Base-by-base conservation (phyloP, 2,797 vertebrate genomes). In the Schizothorax lantsangensis region DNA sequence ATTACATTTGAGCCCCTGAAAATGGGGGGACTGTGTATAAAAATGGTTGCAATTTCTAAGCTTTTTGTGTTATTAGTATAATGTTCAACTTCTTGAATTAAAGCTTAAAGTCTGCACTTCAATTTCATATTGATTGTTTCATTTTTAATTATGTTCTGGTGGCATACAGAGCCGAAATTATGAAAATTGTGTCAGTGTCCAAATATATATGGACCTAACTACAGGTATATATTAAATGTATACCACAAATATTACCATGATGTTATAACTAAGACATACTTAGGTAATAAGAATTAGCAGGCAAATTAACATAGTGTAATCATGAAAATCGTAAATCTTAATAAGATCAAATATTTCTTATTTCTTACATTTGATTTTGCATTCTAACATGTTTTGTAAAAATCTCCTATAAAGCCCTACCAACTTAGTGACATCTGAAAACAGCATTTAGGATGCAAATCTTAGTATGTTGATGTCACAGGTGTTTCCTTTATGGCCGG, bases 391-490 rank as follows among this genome's bases (percentile, higher is more conserved):
- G 30, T 54, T 54, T 59, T 17, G 11, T 59, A 54, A 79, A 40
- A 40, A 6, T 40, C 12, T 40, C 12, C 23, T 7, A 59, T 21
- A 59, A 79, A 94, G 95, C 95, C 90, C 94, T 92, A 89, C 95
- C 90, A 92, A 88, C 94, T 94, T 93, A 90, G 86, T 95, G 95
- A 93, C 92, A 94, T 93, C 93, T 93, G 92, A 93, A 92, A 93
- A 89, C 86, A 89, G 83, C 87, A 94, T 93, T 91, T 95, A 93
- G 64, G 64, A 68, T 90, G 88, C 84, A 86, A 92, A 92, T 92
- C 92, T 95, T 95, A 93, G 94, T 94, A 93, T 54, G 8, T 19
- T n/a, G 66, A 47, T 91, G 90, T 88, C 88, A 91, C 92, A 92
- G 94, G 94, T 94, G 93, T 91, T 93, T 83, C 77, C 62, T 90